Base-by-base conservation (phyloP, 1,140 invertebrate genomes). In the Scaptodrosophila lebanonensis region DNA sequence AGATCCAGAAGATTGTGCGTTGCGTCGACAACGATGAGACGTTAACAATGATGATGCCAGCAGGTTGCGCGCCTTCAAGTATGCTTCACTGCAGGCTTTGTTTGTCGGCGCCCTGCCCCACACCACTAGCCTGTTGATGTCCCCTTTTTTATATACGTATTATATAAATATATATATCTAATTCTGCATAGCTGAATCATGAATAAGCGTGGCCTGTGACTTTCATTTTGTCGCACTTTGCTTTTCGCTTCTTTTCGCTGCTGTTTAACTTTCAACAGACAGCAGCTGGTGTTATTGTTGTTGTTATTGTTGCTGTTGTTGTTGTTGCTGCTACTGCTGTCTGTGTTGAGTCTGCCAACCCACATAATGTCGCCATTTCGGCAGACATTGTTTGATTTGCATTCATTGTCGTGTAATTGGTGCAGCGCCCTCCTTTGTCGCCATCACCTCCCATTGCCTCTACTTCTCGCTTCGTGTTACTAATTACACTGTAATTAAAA, bases 401-500 rank as follows among this genome's bases (percentile, higher is more conserved):
- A 77, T 82, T 71, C 66, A 82, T 67, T 82, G 77, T 82, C 75
- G 62, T 66, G 58, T 56, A 57, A 71, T 82, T 83, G 75, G 57
- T 42, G 30, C 52, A 57, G 56, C 48, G 48, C 73, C 54, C 51
- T 59, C 52, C 60, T 56, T 49, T 29, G 29, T 54, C 18, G 1
- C 9, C 22, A 8, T 15, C 20, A 11, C 17, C 32, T 18, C 8
- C 6, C 27, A 5, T 6, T 20, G 11, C 30, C 38, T 20, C 39
- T 11, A n/a, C 16, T 1, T 5, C 2, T 29, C 44, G 16, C 22
- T 66, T 49, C 76, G 62, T 83, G 76, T 71, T 73, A 70, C 76
- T 82, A 82, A 82, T 82, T 82, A 76, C 77, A 68, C 71, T 59
- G 75, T 82, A 82, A 82, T 82, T 82, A 82, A 82, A 82, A 82